A percentile compares a stretch with the other conserved stretches of the same genome.
Evolutionary conservation across 2,888 invertebrate genomes (phyloP).

Genomic region (Rotaria macrura): DNA sequence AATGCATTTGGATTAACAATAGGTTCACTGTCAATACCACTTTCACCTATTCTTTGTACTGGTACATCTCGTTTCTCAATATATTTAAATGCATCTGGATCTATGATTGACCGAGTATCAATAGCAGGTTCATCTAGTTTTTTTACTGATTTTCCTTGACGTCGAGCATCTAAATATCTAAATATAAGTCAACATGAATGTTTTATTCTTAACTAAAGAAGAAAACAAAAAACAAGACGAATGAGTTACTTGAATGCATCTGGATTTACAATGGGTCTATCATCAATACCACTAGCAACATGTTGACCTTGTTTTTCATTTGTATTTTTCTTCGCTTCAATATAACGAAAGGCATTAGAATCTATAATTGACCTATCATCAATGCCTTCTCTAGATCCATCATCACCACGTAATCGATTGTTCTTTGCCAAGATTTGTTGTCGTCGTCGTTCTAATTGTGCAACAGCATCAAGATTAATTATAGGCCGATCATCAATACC

Average conservation of each 20-base stretch:
- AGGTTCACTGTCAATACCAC: constrained; percentile 54
- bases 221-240: neutral
- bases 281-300: constrained; percentile 1
- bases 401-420: neutral
- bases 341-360: constrained; percentile 23
- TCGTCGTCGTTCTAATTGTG: constrained; percentile 26
- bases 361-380: constrained; percentile 28
- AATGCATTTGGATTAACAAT: constrained; percentile 33
- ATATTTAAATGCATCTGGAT: constrained; percentile 33
- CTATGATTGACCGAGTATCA: constrained; percentile 25
- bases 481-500: constrained; percentile 25
- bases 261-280: constrained; percentile 26
- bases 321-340: constrained; percentile 24
- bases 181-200: neutral
- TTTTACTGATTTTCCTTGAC: neutral
- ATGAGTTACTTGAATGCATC: constrained; percentile 30
- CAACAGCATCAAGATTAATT: constrained; percentile 31
- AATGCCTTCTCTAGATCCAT: constrained; percentile 23
- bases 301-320: neutral
- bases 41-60: constrained; percentile 72
- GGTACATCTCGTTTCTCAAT: neutral
- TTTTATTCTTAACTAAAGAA: too few species aligned
- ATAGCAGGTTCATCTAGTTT: neutral
- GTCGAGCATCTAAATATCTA: constrained; percentile 17
- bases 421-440: neutral